Evolutionary conservation across 2,113 vertebrate genomes (phyloP), one percentile per base, ranked within the genome.

Genomic region (Origma solitaria): DNA sequence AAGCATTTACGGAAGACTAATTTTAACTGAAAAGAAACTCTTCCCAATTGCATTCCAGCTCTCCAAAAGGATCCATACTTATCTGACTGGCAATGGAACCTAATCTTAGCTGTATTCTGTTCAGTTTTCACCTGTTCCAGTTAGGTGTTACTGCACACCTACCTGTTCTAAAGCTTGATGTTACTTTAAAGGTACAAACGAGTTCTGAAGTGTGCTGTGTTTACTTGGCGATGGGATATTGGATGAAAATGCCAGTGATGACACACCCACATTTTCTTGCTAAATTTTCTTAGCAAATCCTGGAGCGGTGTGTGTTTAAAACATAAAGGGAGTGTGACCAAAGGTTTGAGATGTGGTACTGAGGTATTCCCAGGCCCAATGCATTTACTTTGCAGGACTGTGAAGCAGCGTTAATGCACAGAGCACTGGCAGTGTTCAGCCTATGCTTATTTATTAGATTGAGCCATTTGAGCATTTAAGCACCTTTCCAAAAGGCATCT

Each of bases 1-100:
- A 99, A 98, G 93, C 98, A 99, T 97, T 97, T 99, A 95, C 98
- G 77, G 58, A 99, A 99, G 96, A 99, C 97, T n/a, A 99, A 99
- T 98, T 99, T 99, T 96, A 99, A 97, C 95, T 99, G 93, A 98
- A 40, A 45, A 35, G 10, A 31, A 90, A 61, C 76, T 85, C 50
- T 91, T 86, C 25, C n/a, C 56, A 76, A 2, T 80, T 69, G 76
- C 44, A 57, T 95, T 88, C 88, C 82, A 15, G 61, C 45, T 87
- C 79, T 85, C 66, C 35, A 12, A 13, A 87, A 77, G 24, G 54
- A 72, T 90, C 93, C 54, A 42, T 45, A 61, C 68, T 86, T 89
- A 42, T 0, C 66, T 88, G 82, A 79, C 95, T 88, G 83, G 49
- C n/a, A 81, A 33, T 27, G 49, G 60, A 94, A 31, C 94, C 58